Base-by-base conservation (phyloP, 2,888 invertebrate genomes). In the Pandemis corylana region DNA sequence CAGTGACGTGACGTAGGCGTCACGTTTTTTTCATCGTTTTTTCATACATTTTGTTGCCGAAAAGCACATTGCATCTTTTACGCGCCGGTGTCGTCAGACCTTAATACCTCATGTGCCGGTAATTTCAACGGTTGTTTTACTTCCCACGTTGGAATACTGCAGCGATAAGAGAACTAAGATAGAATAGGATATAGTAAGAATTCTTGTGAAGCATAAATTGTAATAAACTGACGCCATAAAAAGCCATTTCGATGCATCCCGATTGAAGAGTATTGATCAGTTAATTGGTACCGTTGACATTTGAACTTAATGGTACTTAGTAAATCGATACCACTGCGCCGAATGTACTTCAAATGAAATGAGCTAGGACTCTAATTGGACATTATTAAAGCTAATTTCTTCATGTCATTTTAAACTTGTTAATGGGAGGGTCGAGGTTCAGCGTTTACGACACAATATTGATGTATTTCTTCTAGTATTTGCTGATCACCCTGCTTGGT, bases 341-440 rank as follows among this genome's bases (percentile, higher is more conserved):
- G 67, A 20, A 15, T 59, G 65, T 62, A 61, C 51, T 75, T 71
- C 72, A 76, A 75, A 68, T 72, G 65, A 68, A 76, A 76, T 76
- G 65, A 68, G n/a, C n/a, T n/a, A n/a, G 62, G 68, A 68, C 68
- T 72, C 41, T 72, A 68, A 76, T 71, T 72, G 68, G 41, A 64
- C 68, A 68, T 75, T 59, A 75, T 75, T 76, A 59, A 49, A 61
- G 68, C 64, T 72, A 76, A 76, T 76, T 72, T 67, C 59, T 59
- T 71, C 68, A 44, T 76, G 68, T 56, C 51, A 46, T 59, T 65
- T 75, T 56, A 51, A 51, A 71, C 44, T 36, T 36, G 20, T 66
- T 67, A 44, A 46, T 2, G 44, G 44, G 59, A 68, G 13, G 68
- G 68, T 68, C 68, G 59, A 12, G 68, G 68, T 44, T 28, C 46